Evolutionary conservation across 2,888 invertebrate species (phyloP), one percentile per base, ranked within the genome.

Genomic region (Drosophila subquinaria): DNA sequence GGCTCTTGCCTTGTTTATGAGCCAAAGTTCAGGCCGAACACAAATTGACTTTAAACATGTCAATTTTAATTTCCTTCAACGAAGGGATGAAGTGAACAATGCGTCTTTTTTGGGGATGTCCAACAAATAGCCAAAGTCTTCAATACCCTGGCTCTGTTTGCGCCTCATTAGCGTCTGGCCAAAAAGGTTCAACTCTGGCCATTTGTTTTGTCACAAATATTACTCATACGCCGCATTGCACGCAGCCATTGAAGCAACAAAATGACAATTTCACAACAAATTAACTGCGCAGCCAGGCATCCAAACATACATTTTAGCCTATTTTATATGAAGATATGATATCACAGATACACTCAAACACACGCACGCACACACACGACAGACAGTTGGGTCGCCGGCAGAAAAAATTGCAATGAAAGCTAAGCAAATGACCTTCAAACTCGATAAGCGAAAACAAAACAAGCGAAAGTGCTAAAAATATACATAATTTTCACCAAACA

Each of bases 381-480:
- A 23, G 23, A 4, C 55, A 42, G 20, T 11, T 27, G 10, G 35
- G 50, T 20, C 35, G 35, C 11, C 33, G 9, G 13, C 20, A 17
- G 20, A 20, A 47, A 64, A 60, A 78, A 82, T 83, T 81, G 79
- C 84, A 88, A 75, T 71, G 79, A 76, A 73, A 79, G 71, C 79
- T 51, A 69, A 84, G 82, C 68, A 87, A 86, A 89, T 87, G 86
- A 89, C 86, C 86, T 87, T 87, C 89, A 89, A 89, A 87, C 86
- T 81, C 85, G 89, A 87, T 87, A 87, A 87, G 86, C 88, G 86
- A 89, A 81, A 89, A 84, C 88, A 86, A 88, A 82, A 87, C 85
- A 89, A 89, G 82, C 78, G 87, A 89, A 86, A 89, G 86, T 89
- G 85, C 86, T 88, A 79, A 85, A 89, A 86, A 87, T 88, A 89